Base-by-base conservation (phyloP, 2,113 vertebrate genomes). In the Melanerpes formicivorus region DNA sequence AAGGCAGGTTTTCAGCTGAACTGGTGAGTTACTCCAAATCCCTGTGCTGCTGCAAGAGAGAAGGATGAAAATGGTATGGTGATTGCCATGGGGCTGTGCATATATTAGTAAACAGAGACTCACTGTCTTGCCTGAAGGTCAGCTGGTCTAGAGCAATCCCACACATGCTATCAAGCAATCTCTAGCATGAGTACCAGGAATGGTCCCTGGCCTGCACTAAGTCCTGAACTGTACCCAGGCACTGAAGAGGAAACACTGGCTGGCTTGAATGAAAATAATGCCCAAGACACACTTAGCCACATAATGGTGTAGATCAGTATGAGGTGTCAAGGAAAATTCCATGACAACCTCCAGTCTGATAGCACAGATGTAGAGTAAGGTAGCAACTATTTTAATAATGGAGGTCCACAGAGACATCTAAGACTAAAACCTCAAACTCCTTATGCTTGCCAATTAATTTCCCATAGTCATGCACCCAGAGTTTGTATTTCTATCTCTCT, bases 361-460 rank as follows among this genome's bases (percentile, higher is more conserved):
- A 83, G 74, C 52, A 37, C 6, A 62, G 46, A 54, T 59, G 46
- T 27, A 87, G 29, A 21, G 58, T 29, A 60, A 84, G 19, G 34
- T 63, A 78, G 62, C 2, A 19, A 60, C n/a, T 74, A 62, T 74
- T 92, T 86, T 66, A 58, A 29, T 21, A 86, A 55, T 8, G 5
- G 60, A 67, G 32, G 26, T 63, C 13, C 25, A 69, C 18, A 64
- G 70, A 89, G 74, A 27, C 40, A 72, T 56, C 30, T 75, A 75
- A 78, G 54, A 64, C 30, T 26, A 63, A 59, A 87, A 93, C 29
- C 15, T 62, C 21, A 19, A 88, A 78, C 8, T 80, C 64, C 1
- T 4, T 71, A 64, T 72, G 80, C 66, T 37, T 92, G 77, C 23
- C 65, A 88, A 75, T 66, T 84, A 80, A 58, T 87, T 87, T 90